Evolutionary conservation across 1,140 invertebrate species (phyloP), one percentile per base, ranked within the genome.

Genomic region (Homarus americanus): DNA sequence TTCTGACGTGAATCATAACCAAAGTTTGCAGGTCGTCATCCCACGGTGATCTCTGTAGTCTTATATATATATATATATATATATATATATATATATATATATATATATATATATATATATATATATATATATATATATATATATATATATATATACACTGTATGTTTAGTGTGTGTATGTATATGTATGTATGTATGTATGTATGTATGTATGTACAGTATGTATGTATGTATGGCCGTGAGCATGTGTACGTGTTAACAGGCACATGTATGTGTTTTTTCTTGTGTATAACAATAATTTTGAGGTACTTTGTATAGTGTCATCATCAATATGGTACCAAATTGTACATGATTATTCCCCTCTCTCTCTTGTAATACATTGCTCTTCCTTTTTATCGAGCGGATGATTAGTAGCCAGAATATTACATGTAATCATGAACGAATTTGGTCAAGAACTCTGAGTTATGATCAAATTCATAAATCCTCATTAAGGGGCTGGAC

Each of bases 401-500:
- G 66, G 83, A 49, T 76, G 83, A 86, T 86, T 86, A 86, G 72
- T 76, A 86, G 83, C 72, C 72, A 49, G 66, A 86, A 76, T 86
- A 86, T 86, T 86, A 86, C 38, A 86, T 66, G 72, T 86, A 86
- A 86, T 86, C 83, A 86, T 86, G 72, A 73, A 36, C 63, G 24
- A 72, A 73, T 69, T 72, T 44, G 66, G 82, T 44, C 66, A 38
- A 72, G 83, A 86, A 49, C 69, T 53, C 72, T 75, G 83, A 86
- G 72, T 86, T 86, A 86, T 53, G 83, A 86, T 53, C 72, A 75
- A 41, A 72, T 49, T 40, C 83, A 86, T 86, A 86, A 86, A 86
- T 86, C 83, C 83, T 86, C 83, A 86, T 86, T 86, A 73, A 73
- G n/a, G 73, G 66, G 15, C n/a, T 12, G 82, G 63, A 73, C 58